Percentiles rank a stretch among this genome's conserved stretches.
phyloP scores from a whole-genome alignment of 2,797 vertebrate genomes.

The Gallinago solitaria region DNA sequence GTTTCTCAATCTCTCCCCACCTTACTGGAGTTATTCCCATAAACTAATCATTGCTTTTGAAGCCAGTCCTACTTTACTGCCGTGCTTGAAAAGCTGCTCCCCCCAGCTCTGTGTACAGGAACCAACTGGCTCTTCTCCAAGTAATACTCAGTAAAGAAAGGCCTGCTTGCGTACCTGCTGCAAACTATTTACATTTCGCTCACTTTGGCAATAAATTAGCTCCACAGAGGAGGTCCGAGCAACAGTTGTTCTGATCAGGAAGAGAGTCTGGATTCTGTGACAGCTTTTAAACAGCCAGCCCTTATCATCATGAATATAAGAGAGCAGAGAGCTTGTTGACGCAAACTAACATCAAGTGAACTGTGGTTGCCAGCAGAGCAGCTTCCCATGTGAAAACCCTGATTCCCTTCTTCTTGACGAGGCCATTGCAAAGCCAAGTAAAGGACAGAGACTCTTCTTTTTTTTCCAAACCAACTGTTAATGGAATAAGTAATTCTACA shows the following conservation, averaged over 20 bases:
- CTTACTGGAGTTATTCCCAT: background rate
- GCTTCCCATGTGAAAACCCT: conserved; percentile 21
- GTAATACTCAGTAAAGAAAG: background rate
- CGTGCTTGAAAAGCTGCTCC: background rate
- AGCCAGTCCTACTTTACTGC: background rate
- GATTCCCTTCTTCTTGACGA: conserved; percentile 26
- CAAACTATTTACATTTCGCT: conserved; percentile 42
- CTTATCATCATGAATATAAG: background rate
- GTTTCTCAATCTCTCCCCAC: background rate
- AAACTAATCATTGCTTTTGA: background rate
- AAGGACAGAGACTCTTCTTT: conserved; percentile 8
- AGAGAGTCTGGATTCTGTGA: background rate
- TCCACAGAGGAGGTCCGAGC: conserved; percentile 27
- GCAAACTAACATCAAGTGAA: conserved; percentile 22
- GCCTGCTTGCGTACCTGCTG: background rate
- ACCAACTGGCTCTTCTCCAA: background rate
- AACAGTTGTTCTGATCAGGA: conserved; percentile 45
- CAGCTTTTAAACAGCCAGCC: background rate
- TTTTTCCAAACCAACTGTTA: background rate
- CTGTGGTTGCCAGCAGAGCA: conserved; percentile 21
- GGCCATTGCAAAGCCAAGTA: conserved; percentile 26
- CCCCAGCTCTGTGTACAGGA: background rate
- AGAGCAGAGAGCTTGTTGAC: conserved; percentile 15
- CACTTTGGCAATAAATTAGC: conserved; percentile 48
- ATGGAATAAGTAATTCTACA: conserved; percentile 58